A percentile compares a stretch with the other conserved stretches of the same genome.
Evolutionary conservation across 2,797 vertebrate genomes (phyloP).

Genomic region (Phrynocephalus forsythii): DNA sequence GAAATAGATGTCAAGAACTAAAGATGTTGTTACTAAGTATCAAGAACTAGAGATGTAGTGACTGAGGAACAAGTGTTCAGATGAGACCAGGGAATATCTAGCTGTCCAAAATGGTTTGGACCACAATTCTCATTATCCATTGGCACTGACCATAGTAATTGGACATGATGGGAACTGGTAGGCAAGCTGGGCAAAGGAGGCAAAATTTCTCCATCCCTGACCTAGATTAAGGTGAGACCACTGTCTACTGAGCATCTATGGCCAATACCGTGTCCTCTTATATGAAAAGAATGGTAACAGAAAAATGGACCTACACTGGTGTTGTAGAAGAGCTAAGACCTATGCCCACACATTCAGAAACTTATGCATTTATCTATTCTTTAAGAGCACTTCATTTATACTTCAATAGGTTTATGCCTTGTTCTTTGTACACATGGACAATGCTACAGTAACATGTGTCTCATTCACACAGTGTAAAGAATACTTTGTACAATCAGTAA

Average conservation of each 20-base stretch:
- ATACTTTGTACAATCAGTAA: too few species aligned
- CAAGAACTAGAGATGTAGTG: neutral
- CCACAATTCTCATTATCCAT: neutral
- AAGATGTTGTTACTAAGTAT: too few species aligned
- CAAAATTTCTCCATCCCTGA: neutral
- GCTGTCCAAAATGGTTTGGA: neutral
- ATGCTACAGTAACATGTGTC: neutral
- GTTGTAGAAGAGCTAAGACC: neutral
- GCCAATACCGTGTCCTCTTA: neutral
- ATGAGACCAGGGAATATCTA: neutral
- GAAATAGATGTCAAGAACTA: neutral
- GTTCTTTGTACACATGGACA: too few species aligned
- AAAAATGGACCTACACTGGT: neutral
- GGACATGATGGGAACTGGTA: neutral
- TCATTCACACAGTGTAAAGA: neutral
- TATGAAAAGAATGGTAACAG: neutral
- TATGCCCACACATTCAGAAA: neutral
- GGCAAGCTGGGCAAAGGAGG: neutral
- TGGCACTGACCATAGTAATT: neutral
- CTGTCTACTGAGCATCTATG: neutral
- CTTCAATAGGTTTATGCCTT: neutral
- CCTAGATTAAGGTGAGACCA: neutral
- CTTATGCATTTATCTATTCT: neutral
- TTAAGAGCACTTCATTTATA: neutral
- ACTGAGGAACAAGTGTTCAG: neutral